These are phyloP conservation scores for Drosophila meridiana DNA, from an alignment of 2,888 invertebrate genomes.

Conservation along the genomic window DNA sequence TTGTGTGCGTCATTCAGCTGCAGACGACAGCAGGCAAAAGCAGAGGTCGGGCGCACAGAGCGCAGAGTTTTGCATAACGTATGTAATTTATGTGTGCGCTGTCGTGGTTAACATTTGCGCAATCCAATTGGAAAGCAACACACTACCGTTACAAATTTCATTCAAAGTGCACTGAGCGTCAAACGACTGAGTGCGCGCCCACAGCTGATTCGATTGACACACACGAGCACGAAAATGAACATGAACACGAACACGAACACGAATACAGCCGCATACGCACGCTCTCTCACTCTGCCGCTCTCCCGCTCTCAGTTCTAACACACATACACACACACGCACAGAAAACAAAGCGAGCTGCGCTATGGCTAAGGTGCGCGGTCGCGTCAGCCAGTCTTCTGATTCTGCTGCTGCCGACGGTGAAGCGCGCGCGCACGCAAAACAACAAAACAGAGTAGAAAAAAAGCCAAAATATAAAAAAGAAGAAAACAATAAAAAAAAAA, in stretches of 20 bases:
- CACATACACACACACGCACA: slow-evolving; percentile 31
- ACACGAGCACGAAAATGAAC: slow-evolving; percentile 1
- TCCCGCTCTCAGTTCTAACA: slow-evolving; percentile 55
- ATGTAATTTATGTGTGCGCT: slow-evolving; percentile 56
- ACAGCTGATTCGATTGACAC: slow-evolving; percentile 64
- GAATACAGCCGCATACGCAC: slow-evolving; percentile 1
- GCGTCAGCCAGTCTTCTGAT: slow-evolving; percentile 77
- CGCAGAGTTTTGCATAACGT: slow-evolving; percentile 61
- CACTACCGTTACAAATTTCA: slow-evolving; percentile 73
- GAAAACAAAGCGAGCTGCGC: slow-evolving; percentile 74
- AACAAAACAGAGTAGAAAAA: slow-evolving; percentile 36
- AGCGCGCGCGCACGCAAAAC: slow-evolving; percentile 69
- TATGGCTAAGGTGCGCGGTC: slow-evolving; percentile 76
- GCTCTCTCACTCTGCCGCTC: slow-evolving; percentile 34
- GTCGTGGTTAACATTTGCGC: slow-evolving; percentile 64
- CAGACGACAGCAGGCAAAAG: slow-evolving; percentile 23
- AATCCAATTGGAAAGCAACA: slow-evolving; percentile 72
- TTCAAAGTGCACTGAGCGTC: slow-evolving; percentile 59
- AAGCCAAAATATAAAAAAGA: slow-evolving; percentile 16
- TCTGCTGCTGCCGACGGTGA: slow-evolving; percentile 74
- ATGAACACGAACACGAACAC: background rate
- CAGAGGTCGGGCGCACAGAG: slow-evolving; percentile 13
- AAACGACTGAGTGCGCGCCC: slow-evolving; percentile 21
- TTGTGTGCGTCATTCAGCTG: slow-evolving; percentile 73
- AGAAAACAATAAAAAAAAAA: slow-evolving; percentile 18